Conservation (phyloP, 2,888 invertebrate genomes). For the Acronicta alni region DNA sequence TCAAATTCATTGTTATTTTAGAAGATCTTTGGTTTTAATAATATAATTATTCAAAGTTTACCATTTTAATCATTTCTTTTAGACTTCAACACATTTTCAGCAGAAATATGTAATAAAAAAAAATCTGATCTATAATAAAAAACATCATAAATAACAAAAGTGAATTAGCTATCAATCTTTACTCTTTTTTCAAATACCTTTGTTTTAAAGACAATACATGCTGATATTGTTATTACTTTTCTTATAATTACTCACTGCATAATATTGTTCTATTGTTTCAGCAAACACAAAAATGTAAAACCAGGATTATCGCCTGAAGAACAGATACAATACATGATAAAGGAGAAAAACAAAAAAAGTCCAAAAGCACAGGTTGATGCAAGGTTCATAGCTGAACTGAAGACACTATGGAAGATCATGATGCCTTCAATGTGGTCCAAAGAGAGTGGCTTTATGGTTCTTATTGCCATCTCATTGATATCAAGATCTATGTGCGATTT, state of each 20-base stretch:
- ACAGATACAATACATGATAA: slow-evolving; percentile 94
- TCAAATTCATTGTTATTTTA: no score
- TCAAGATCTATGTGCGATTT: slow-evolving; percentile 98
- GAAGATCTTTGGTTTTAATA: no score
- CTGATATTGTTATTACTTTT: not conserved
- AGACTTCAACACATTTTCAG: no score
- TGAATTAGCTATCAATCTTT: not conserved
- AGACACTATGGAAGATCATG: slow-evolving; percentile 92
- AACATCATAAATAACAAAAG: not conserved
- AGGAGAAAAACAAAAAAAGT: slow-evolving; percentile 90
- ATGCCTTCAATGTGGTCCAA: slow-evolving; percentile 94
- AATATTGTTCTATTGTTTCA: slow-evolving; percentile 46
- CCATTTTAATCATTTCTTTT: no score
- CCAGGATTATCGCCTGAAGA: slow-evolving; percentile 88
- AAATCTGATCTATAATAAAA: no score
- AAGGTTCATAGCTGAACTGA: slow-evolving; percentile 92
- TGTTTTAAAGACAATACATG: not conserved
- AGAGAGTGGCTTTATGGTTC: slow-evolving; percentile 92
- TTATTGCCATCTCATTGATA: slow-evolving; percentile 95
- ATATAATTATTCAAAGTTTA: no score
- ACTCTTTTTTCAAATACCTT: not conserved
- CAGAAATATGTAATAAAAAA: no score
- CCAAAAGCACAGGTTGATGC: slow-evolving; percentile 94
- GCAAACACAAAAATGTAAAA: slow-evolving; percentile 65
- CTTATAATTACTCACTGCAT: not conserved